Conservation (phyloP, 2,797 vertebrate species). For the Picus viridis region DNA sequence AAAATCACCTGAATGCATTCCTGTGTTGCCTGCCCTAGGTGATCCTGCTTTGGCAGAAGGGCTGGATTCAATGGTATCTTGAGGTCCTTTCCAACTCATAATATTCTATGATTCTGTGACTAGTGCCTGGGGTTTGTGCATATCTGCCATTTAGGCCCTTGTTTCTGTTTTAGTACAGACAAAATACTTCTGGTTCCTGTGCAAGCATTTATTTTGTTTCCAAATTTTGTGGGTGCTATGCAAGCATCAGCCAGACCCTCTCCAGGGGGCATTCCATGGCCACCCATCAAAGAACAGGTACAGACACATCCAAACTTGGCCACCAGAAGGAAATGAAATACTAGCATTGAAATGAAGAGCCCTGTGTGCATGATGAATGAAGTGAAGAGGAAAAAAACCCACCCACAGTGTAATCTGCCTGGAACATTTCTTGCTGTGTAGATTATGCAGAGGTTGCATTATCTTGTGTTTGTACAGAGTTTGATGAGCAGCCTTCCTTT, state of each 20-base stretch:
- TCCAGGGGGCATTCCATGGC: neutral
- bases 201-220: neutral
- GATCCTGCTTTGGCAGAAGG: too few species aligned
- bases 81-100: too few species aligned
- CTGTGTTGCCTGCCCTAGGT: too few species aligned
- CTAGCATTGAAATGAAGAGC: neutral
- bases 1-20: too few species aligned
- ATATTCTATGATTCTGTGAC: too few species aligned
- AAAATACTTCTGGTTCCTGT: neutral
- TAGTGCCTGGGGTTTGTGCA: accelerated
- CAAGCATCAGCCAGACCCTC: neutral
- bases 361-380: neutral
- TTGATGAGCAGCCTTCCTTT: neutral
- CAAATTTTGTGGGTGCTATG: neutral
- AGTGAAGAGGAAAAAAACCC: neutral
- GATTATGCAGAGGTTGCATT: neutral
- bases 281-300: neutral
- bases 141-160: neutral
- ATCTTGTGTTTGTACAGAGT: neutral
- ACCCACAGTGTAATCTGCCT: neutral
- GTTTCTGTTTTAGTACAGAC: neutral
- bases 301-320: accelerated
- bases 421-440: neutral
- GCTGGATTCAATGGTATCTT: too few species aligned
- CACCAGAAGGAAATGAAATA: neutral